A percentile compares a stretch with the other conserved stretches of the same genome.
Conservation (phyloP, 2,888 invertebrate genomes). For the Rhyacophila evoluta region DNA sequence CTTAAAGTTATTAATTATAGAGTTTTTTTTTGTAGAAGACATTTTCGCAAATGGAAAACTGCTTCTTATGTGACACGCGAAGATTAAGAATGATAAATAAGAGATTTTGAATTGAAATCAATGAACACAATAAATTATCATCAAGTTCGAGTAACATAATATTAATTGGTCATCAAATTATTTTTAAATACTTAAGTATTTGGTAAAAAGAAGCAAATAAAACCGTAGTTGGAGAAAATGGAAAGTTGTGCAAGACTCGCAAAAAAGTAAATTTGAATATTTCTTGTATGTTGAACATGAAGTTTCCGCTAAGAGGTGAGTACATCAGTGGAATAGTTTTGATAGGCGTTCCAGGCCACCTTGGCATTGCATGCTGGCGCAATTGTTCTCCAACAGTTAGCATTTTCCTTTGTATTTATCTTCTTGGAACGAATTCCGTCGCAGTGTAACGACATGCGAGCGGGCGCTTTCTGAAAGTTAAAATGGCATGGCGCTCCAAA, state of each 20-base stretch:
- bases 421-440: conserved; percentile 40
- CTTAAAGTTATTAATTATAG: too few relatives aligned
- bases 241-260: not conserved
- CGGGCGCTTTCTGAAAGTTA: conserved; percentile 7
- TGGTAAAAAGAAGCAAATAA: not conserved
- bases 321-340: conserved; percentile 1
- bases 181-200: too few relatives aligned
- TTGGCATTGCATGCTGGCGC: conserved; percentile 42
- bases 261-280: not conserved
- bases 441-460: conserved; percentile 30
- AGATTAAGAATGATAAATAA: too few relatives aligned
- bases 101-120: too few relatives aligned
- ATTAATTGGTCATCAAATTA: too few relatives aligned
- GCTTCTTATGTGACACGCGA: too few relatives aligned
- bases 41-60: too few relatives aligned
- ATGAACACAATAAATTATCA: too few relatives aligned
- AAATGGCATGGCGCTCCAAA: conserved; percentile 5
- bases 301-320: not conserved
- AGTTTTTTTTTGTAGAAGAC: too few relatives aligned
- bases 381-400: conserved; percentile 42
- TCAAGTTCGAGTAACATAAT: too few relatives aligned
- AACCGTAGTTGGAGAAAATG: not conserved
- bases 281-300: not conserved
- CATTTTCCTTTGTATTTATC: conserved; percentile 50
- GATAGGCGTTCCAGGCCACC: conserved; percentile 18